Percentiles rank a stretch among this genome's conserved stretches.
These are phyloP conservation scores for Fregata magnificens DNA, from an alignment of 2,113 vertebrate species.

Conservation along the genomic window DNA sequence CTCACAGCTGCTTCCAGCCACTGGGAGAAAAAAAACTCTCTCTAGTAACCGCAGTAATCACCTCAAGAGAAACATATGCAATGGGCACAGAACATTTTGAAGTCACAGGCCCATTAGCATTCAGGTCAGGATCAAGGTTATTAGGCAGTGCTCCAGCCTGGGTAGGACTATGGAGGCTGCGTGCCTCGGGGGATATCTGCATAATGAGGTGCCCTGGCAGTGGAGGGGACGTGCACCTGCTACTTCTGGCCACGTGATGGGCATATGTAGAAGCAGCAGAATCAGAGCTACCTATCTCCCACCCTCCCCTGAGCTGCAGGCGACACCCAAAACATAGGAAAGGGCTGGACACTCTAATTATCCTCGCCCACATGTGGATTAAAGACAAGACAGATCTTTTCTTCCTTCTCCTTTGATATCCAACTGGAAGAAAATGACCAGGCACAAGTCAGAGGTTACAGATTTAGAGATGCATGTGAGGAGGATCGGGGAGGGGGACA, in stretches of 20 bases:
- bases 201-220: conserved; percentile 21
- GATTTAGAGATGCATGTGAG: background rate
- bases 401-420: background rate
- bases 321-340: background rate
- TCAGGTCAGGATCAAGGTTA: conserved; percentile 17
- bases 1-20: background rate
- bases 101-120: conserved; percentile 11
- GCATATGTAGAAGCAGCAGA: background rate
- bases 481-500: background rate
- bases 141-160: conserved; percentile 7
- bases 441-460: background rate
- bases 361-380: background rate
- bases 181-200: background rate
- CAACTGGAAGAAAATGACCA: background rate
- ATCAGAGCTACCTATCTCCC: background rate
- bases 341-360: background rate
- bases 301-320: background rate
- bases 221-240: conserved; percentile 3
- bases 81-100: background rate
- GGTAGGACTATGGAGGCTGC: background rate
- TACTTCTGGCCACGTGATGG: background rate
- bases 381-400: background rate
- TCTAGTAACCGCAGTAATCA: background rate
- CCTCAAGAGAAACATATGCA: background rate
- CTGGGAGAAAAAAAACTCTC: background rate